These are phyloP conservation scores for Cheirogaleus major DNA, from an alignment of 2,797 vertebrate species.

Conservation along the genomic window DNA sequence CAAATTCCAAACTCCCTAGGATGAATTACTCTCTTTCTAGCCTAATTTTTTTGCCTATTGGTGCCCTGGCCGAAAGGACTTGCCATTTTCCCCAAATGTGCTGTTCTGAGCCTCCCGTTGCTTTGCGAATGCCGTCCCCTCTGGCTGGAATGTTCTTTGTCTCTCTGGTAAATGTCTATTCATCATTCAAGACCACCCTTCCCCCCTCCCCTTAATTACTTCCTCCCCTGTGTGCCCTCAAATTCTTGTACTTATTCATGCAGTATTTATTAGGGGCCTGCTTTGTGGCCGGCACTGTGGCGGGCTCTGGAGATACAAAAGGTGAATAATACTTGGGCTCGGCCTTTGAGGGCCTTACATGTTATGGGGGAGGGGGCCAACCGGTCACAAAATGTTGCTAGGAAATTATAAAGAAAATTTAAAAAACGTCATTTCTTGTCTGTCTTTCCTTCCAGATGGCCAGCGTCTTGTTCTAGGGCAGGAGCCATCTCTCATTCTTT, in stretches of 20 bases:
- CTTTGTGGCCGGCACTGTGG: conserved; percentile 64
- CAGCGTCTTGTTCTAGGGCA: not conserved
- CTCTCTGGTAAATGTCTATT: conserved; percentile 70
- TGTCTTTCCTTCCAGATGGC: not conserved
- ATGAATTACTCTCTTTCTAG: conserved; percentile 23
- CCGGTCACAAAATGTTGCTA: conserved; percentile 15
- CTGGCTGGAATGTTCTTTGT: conserved; percentile 73
- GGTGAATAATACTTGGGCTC: conserved; percentile 40
- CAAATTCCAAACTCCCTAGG: conserved; percentile 48
- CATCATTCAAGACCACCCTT: conserved; percentile 65
- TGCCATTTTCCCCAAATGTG: not conserved
- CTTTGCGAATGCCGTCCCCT: conserved; percentile 26
- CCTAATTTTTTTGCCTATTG: conserved; percentile 9
- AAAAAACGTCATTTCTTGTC: not conserved
- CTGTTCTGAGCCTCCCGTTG: not conserved
- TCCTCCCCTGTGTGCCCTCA: conserved; percentile 73
- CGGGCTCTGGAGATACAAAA: conserved; percentile 63
- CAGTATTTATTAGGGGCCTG: conserved; percentile 69
- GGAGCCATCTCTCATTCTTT: not conserved
- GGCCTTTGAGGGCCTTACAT: conserved; percentile 24
- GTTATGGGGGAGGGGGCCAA: not conserved
- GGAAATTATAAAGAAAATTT: conserved; percentile 32
- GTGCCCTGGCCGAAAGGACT: not conserved
- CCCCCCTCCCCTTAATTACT: conserved; percentile 75
- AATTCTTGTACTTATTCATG: conserved; percentile 75